Evolutionary conservation across 2,113 vertebrate genomes (phyloP), one percentile per base, ranked within the genome.

Genomic region (Tragelaphus buxtoni): DNA sequence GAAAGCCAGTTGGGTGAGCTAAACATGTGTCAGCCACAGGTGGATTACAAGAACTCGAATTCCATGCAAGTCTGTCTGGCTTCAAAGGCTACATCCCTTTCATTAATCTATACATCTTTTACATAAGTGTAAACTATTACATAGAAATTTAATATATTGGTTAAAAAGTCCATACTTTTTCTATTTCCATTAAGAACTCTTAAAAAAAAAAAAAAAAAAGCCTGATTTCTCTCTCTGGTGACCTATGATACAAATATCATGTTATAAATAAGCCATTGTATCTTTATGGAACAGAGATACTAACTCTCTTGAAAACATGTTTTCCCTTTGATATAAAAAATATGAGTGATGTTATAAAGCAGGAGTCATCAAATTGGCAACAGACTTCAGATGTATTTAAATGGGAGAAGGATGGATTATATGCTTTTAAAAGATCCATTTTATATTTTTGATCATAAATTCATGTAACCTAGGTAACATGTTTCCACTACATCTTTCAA

Each of bases 401-500:
- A 95, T 88, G 86, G 49, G 42, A 92, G n/a, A 39, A 82, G 14
- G 83, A 84, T 56, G 55, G 58, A 93, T 94, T 91, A 61, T 80
- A 94, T 10, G 39, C 53, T 97, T 91, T 83, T 90, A 53, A 90
- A 88, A 92, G 65, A 94, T 96, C 55, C 72, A 92, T 92, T 97
- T 96, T 86, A 89, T 93, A 82, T 90, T 94, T 96, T 97, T 96
- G 32, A 92, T 97, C 91, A 97, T 94, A 96, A 95, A 98, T 97
- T 98, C 94, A 95, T 96, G 93, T 97, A 95, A 97, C 97, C 97
- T 96, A 97, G 94, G 94, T 96, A 98, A 97, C 97, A 92, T 77
- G 58, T 88, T 96, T 95, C 89, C 49, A 90, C 63, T 91, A 82
- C 28, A 86, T 95, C 69, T 88, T 90, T 97, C 82, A 94, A 96